These are phyloP conservation scores for Pipistrellus pygmaeus DNA, from an alignment of 2,797 vertebrate genomes.

Conservation along the genomic window DNA sequence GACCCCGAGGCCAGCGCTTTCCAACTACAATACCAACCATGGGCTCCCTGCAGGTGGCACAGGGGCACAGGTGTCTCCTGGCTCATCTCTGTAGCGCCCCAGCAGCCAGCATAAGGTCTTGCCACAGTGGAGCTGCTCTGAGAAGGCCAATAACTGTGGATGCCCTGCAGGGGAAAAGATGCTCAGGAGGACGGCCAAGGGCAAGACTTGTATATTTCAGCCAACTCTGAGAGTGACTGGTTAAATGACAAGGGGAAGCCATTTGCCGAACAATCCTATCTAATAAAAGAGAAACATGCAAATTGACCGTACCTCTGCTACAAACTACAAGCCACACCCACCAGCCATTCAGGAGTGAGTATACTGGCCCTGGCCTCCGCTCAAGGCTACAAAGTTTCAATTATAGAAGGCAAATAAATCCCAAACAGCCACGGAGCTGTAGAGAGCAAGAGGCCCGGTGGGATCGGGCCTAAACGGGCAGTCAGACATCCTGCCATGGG, in stretches of 20 bases:
- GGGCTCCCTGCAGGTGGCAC: not conserved
- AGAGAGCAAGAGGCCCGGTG: no score
- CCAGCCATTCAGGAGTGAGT: no score
- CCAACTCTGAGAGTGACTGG: not conserved
- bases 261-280: not conserved
- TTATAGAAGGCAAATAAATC: no score
- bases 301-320: no score
- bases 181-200: not conserved
- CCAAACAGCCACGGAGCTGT: no score
- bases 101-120: not conserved
- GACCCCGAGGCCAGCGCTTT: not conserved
- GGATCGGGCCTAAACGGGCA: no score
- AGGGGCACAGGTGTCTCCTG: fast-evolving
- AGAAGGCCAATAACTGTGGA: not conserved
- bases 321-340: no score
- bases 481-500: no score
- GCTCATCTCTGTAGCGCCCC: not conserved
- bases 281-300: no score
- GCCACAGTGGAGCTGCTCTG: not conserved
- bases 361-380: no score
- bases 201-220: not conserved
- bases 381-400: no score
- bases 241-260: not conserved
- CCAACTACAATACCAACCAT: not conserved
- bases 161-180: not conserved